Evolutionary conservation across 2,888 invertebrate genomes (phyloP).

Genomic region (Ectemnius cavifrons): DNA sequence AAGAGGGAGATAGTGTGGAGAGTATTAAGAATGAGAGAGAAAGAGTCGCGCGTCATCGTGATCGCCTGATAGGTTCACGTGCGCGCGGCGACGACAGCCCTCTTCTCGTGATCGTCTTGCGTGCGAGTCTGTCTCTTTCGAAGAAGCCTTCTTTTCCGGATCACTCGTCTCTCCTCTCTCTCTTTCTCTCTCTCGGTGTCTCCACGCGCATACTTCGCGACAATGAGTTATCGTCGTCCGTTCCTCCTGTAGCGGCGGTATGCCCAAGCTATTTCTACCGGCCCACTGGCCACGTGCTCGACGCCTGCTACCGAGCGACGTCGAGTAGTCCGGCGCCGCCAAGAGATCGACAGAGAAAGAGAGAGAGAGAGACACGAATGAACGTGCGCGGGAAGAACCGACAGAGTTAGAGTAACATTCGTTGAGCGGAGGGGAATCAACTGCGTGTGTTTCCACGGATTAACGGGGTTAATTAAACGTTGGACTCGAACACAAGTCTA

Average conservation of each 20-base stretch:
- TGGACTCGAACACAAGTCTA: not conserved
- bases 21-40: too few species aligned
- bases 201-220: constrained; percentile 5
- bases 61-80: constrained; percentile 29
- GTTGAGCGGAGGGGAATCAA: too few species aligned
- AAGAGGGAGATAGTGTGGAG: too few species aligned
- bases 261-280: constrained; percentile 60
- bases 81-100: constrained; percentile 8
- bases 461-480: not conserved
- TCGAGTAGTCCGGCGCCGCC: not conserved
- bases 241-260: constrained; percentile 13
- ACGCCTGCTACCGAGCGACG: constrained; percentile 50
- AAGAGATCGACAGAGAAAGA: too few species aligned
- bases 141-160: not conserved
- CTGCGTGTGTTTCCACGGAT: not conserved
- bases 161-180: constrained; percentile 6
- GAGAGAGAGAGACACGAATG: too few species aligned
- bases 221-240: constrained; percentile 35
- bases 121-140: not conserved
- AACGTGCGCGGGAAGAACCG: too few species aligned
- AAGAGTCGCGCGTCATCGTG: too few species aligned
- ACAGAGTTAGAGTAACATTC: too few species aligned
- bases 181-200: not conserved
- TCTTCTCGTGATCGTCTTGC: not conserved
- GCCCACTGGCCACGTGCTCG: constrained; percentile 66